Evolutionary conservation across 2,797 vertebrate species (phyloP), one percentile per base, ranked within the genome.

Genomic region (Bryconaethiops microstoma): DNA sequence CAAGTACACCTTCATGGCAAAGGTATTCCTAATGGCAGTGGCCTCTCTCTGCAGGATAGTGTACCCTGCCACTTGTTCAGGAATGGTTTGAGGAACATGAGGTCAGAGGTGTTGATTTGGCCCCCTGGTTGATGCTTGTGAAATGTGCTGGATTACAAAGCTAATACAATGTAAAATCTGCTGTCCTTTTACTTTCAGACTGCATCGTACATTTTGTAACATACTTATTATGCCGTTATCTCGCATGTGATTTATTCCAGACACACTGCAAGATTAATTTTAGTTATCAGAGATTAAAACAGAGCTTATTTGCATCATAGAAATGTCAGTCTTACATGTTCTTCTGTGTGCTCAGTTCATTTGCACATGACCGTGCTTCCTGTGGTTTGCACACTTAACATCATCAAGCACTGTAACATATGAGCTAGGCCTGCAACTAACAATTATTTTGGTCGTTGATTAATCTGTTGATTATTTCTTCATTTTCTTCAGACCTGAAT

Each of bases 281-380:
- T 35, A 35, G 29, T 29, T 29, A 29, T 29, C 12, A 21, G 69
- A 72, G 77, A 71, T 63, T 78, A 7, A 63, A 13, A 6, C 13
- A n/a, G 21, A 35, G 19, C 77, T 63, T 42, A 50, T 63, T 79
- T 79, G 60, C 55, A 55, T 71, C 10, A 25, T 17, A 23, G 68
- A 17, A 63, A 50, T n/a, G 76, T 21, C 35, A 19, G 54, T 72
- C 25, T 54, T 40, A 25, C 25, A 25, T 64, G 19, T 39, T 16
- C 54, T 71, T 54, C 55, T 57, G 40, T 69, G 29, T 60, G 6
- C 67, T 69, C 52, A 4, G 1, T 17, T 68, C 39, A 77, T 78
- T 78, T 78, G 23, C 67, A 78, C 63, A 52, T 19, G 13, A 13
- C 40, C 39, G n/a, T 48, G 65, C 10, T 52, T 78, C 42, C 77